Base-by-base conservation (phyloP, 2,888 invertebrate species). In the Lamellibrachia satsuma region DNA sequence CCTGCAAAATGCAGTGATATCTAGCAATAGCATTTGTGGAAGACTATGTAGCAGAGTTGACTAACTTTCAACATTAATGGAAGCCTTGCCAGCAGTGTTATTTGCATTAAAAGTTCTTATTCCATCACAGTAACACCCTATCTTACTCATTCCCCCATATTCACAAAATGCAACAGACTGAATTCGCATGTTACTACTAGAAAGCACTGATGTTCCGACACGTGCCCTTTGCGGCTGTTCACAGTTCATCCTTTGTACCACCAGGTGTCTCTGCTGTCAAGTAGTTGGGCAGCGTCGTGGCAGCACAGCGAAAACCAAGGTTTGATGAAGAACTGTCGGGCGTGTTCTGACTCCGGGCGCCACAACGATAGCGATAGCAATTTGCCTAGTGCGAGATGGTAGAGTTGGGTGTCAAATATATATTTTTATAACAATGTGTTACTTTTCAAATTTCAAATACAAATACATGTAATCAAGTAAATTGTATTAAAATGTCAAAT, bases 281-380 rank as follows among this genome's bases (percentile, higher is more conserved):
- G 75, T 75, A 75, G 75, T 93, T 92, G 75, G 96, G 96, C 39
- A 95, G 94, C 92, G 94, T 94, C 93, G 95, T 94, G 90, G 95
- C 95, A 27, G 98, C 99, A 97, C 99, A 99, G 92, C 99, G 97
- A 96, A 99, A 99, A 15, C 99, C 99, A 93, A 99, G 97, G 97
- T 99, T 99, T 11, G 98, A 98, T 0, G 99, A 98, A 0, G 99
- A 98, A 94, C 98, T 99, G 95, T 99, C 99, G 93, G 98, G 98
- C 0, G 99, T 99, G 96, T 99, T 99, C 96, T 98, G 98, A 93
- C 99, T 98, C 92, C 99, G 97, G 0, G 99, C 98, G 0, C 98
- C 98, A 97, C 99, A 99, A 94, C 99, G 97, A 95, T 99, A 99
- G 93, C 99, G 97, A 97, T 98, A 99, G 96, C 99, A 99, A 96